Base-by-base conservation (phyloP, 2,113 vertebrate species). In the Glaucomys volans region DNA sequence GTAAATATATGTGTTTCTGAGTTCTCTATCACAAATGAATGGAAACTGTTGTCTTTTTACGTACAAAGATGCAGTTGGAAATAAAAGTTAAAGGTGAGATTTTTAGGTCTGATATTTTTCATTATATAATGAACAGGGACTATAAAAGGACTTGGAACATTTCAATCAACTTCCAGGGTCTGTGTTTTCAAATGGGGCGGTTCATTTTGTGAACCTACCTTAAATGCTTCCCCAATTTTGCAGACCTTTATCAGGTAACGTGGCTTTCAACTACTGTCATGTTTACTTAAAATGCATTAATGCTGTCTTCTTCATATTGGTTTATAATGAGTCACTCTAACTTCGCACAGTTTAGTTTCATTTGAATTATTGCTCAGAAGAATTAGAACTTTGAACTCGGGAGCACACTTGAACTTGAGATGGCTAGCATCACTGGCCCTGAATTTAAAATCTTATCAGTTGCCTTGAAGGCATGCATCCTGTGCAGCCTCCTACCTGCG, bases 361-460 rank as follows among this genome's bases (percentile, higher is more conserved):
- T 44, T 72, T 84, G 59, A 88, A 82, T 94, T 35, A 83, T n/a
- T 66, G 40, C 22, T 59, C 71, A 62, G 80, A 92, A 88, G 42
- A 54, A 50, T 93, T 87, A 94, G 4, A 72, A 66, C 52, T 79
- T 76, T 67, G 42, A 74, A 74, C 40, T 13, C 4, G 20, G 20
- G n/a, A 67, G 50, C 62, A 52, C 16, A 71, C 47, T 91, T 81
- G 14, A 89, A 44, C 32, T 54, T 71, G 69, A 74, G 74, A 74
- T 26, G n/a, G 35, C 66, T 32, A 67, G 66, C 22, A 75, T 69
- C 57, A 35, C 95, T 97, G 94, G 81, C 90, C 83, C 66, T 59
- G 62, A 69, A 87, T 95, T 86, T 96, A 93, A 96, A 95, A 35
- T 90, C 93, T 91, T 30, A 96, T 80, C 92, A 79, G 83, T 97